These are phyloP conservation scores for Lutraria lutraria DNA, from an alignment of 2,888 invertebrate species.

Conservation along the genomic window DNA sequence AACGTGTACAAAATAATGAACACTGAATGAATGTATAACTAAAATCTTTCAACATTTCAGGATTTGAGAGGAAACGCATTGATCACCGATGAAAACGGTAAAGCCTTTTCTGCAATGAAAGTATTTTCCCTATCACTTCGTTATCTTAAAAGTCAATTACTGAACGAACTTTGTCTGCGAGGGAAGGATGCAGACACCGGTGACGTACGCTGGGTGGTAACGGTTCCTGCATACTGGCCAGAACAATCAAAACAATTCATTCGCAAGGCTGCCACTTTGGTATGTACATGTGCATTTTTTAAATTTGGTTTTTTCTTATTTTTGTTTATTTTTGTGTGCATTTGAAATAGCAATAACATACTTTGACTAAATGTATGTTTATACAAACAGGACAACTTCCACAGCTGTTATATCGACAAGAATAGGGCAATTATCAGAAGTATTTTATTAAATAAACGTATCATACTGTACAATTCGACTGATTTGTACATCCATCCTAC, in stretches of 20 bases:
- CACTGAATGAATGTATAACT: no score
- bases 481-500: no score
- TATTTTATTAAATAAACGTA: no score
- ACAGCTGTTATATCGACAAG: no score
- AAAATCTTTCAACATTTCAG: slow-evolving; percentile 30
- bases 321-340: no score
- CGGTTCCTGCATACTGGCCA: slow-evolving; percentile 57
- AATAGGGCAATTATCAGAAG: no score
- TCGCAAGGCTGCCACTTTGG: slow-evolving; percentile 58
- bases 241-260: slow-evolving; percentile 66
- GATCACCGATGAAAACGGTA: slow-evolving; percentile 65
- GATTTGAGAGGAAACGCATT: slow-evolving; percentile 55
- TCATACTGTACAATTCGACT: no score
- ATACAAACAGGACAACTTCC: no score
- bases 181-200: slow-evolving; percentile 61
- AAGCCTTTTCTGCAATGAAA: slow-evolving; percentile 54
- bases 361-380: no score
- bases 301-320: not conserved
- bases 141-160: slow-evolving; percentile 62
- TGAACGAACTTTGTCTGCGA: slow-evolving; percentile 64
- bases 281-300: no score
- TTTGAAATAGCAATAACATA: no score
- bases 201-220: slow-evolving; percentile 66
- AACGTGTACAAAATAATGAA: no score
- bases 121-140: slow-evolving; percentile 63